Base-by-base conservation (phyloP, 1,140 invertebrate species). In the Chironomus tepperi region DNA sequence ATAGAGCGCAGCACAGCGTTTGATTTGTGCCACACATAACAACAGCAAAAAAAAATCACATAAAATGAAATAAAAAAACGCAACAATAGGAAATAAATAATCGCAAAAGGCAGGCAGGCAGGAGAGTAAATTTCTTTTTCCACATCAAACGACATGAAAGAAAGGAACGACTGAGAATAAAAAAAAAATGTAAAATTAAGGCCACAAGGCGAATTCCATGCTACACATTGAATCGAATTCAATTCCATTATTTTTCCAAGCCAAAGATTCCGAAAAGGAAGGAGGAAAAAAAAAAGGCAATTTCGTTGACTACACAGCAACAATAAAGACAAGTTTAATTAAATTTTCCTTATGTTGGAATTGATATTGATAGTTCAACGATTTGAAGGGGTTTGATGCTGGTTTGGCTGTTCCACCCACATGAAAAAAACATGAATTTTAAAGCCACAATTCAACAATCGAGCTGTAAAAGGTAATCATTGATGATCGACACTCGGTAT, bases 191-290 rank as follows among this genome's bases (percentile, higher is more conserved):
- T 57, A 67, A 70, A 70, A 18, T 70, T 70, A 8, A 7, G 18
- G 65, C 65, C 65, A 9, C 65, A 70, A 70, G 65, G 65, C 16
- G 16, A 67, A 67, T 8, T 67, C 16, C 47, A 10, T 57, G 9
- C n/a, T 57, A 57, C 47, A 57, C 24, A n/a, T 57, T n/a, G 47
- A 10, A 12, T n/a, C 10, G n/a, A 57, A 57, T 57, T 57, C 9
- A 57, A 57, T 57, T 57, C 47, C n/a, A 12, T 57, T 57, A 57
- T 57, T 57, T 57, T 57, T 57, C 47, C 47, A n/a, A 57, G 7
- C 47, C 47, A 57, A 57, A n/a, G n/a, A n/a, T 57, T 57, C n/a
- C n/a, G 47, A 57, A 57, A 57, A 57, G 47, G 47, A 57, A 57
- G n/a, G 47, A 10, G 10, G n/a, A n/a, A n/a, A 34, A 34, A 34